These are phyloP conservation scores for Dicycla oo DNA, from an alignment of 2,888 invertebrate genomes.

Conservation along the genomic window DNA sequence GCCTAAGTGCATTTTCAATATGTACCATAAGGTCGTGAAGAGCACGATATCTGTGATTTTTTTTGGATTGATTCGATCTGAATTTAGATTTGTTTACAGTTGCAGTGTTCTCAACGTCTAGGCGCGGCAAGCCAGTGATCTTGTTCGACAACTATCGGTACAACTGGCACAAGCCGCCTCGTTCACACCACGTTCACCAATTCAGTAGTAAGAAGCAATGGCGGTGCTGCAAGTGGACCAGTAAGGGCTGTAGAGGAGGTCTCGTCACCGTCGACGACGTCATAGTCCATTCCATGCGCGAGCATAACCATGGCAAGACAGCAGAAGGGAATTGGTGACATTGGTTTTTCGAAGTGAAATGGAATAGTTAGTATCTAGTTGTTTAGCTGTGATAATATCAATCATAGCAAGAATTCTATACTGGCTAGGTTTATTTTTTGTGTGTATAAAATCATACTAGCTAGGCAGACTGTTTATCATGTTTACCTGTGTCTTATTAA, in stretches of 20 bases:
- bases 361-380: neutral
- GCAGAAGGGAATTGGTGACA: neutral
- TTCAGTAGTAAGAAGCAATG: slow-evolving; percentile 37
- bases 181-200: neutral
- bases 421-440: neutral
- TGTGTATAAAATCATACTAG: too few relatives aligned
- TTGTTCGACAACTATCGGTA: slow-evolving; percentile 44
- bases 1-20: too few relatives aligned
- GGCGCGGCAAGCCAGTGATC: slow-evolving; percentile 14
- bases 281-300: slow-evolving; percentile 19
- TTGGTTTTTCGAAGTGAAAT: neutral
- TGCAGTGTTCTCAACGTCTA: slow-evolving; percentile 12
- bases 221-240: slow-evolving; percentile 59
- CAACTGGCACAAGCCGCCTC: slow-evolving; percentile 38
- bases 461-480: neutral
- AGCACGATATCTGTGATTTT: too few relatives aligned
- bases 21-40: too few relatives aligned
- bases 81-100: neutral
- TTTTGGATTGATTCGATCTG: too few relatives aligned
- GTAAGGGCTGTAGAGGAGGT: slow-evolving; percentile 35
- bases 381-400: neutral
- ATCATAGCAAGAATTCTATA: neutral
- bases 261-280: slow-evolving; percentile 37
- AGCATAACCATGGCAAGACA: slow-evolving; percentile 33
- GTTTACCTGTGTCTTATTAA: neutral